Evolutionary conservation across 2,888 invertebrate species (phyloP), one percentile per base, ranked within the genome.

Genomic region (Apodemia mormo): DNA sequence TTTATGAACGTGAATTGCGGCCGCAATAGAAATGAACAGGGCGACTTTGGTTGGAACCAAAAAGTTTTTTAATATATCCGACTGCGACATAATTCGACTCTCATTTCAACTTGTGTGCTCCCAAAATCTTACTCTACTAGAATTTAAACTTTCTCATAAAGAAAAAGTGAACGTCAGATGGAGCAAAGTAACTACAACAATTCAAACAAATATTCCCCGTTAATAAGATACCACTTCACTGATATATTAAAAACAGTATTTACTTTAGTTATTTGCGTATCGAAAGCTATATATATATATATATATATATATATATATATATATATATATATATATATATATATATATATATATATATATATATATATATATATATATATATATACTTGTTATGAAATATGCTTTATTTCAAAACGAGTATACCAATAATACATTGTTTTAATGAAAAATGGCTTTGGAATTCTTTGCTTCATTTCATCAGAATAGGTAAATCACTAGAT

Each of bases 61-160:
- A 79, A 80, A 79, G 71, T 81, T 81, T 81, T 81, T 80, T 80
- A 81, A 81, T 81, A 80, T 80, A 79, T 78, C 79, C 75, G 67
- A 74, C 78, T 74, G 74, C 76, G 78, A 78, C 78, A 78, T 78
- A 75, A 80, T 79, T 78, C 75, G 75, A 75, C 73, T 75, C 77
- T 76, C 75, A 77, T 76, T 75, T 72, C 71, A 75, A 74, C 72
- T 69, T 64, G 68, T 45, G 56, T 58, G 52, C 22, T 40, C 68
- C 68, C 54, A 65, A 68, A 68, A 65, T 40, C 65, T 61, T 29
- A 33, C 61, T 65, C 54, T 12, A 40, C 64, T 14, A 37, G 54
- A 61, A 61, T 61, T 61, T 61, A 29, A 69, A 69, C 68, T 69
- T 69, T 67, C 54, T 49, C 54, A 43, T 65, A 64, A 12, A 69